Evolutionary conservation across 2,888 invertebrate genomes (phyloP), one percentile per base, ranked within the genome.

Genomic region (Empis livida): DNA sequence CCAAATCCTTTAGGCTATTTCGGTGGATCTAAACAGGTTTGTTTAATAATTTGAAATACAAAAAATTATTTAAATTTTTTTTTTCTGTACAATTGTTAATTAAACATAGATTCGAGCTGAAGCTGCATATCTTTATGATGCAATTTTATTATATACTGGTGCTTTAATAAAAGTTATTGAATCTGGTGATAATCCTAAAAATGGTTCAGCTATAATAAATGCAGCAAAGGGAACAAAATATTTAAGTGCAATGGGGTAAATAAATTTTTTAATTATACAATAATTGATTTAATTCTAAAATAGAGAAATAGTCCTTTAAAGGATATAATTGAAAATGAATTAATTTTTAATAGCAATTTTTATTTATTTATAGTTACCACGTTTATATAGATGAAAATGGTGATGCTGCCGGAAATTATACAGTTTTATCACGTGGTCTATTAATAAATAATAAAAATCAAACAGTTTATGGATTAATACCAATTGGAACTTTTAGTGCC

Each of bases 401-500:
- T 0, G 93, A 94, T 61, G 89, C 93, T 0, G 90, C 90, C 61
- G 94, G 94, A 11, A 94, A 94, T 75, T 94, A 92, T 70, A 91
- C 93, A 1, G 73, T 94, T 52, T 76, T 94, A 55, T 82, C 84
- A 5, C 61, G 74, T 45, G 73, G 73, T 51, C 56, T 54, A 38
- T 55, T 72, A 45, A 57, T 70, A 42, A 61, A 64, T 55, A 59
- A 53, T 30, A 61, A 60, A 49, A 67, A 65, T 50, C 53, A 55
- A 49, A 62, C 59, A 31, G 59, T 60, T 10, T 79, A 79, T 57
- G 91, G 90, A 5, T 74, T 93, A 43, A 82, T 83, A 64, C 91
- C 92, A 0, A 82, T 90, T 27, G 78, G 83, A 55, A 73, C 85
- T 57, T 84, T 92, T 71, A 73, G 71, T 62, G 73, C 74, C 54